These are phyloP conservation scores for Podiceps cristatus DNA, from an alignment of 2,113 vertebrate species.

Conservation along the genomic window DNA sequence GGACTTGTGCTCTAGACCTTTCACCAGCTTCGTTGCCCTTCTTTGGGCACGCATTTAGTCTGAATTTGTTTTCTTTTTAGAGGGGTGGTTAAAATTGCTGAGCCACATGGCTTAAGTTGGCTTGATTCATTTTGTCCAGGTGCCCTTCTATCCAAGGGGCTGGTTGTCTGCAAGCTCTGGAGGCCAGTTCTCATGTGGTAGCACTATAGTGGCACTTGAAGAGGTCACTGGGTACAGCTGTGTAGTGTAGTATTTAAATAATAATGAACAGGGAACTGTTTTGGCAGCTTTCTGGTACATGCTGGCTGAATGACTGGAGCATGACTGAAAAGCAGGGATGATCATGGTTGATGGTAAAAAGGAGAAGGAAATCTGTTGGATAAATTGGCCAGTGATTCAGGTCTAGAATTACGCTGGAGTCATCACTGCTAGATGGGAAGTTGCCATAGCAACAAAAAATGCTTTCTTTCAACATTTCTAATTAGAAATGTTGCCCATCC, in stretches of 20 bases:
- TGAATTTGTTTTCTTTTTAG: not conserved
- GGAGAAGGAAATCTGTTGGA: not conserved
- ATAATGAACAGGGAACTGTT: not conserved
- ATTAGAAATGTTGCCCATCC: not conserved
- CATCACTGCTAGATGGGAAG: not conserved
- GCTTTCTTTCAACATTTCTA: not conserved
- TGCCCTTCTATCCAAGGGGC: not conserved
- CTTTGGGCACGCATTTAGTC: not conserved
- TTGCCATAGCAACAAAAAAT: constrained; percentile 33
- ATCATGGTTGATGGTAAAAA: not conserved
- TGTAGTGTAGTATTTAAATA: not conserved
- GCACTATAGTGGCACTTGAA: not conserved
- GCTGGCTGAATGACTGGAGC: not conserved
- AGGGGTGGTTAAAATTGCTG: not conserved
- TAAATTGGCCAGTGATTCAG: not conserved
- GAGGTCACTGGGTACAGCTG: not conserved
- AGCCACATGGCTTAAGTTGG: not conserved
- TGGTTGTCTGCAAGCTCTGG: not conserved
- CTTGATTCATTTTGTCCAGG: not conserved
- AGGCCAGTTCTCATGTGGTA: not conserved
- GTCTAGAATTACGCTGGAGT: not conserved
- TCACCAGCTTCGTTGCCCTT: too few relatives aligned
- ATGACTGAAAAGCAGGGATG: not conserved
- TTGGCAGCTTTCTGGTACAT: not conserved
- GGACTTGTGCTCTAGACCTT: too few relatives aligned